These are phyloP conservation scores for Urocynchramus pylzowi DNA, from an alignment of 2,113 vertebrate genomes.

Conservation along the genomic window DNA sequence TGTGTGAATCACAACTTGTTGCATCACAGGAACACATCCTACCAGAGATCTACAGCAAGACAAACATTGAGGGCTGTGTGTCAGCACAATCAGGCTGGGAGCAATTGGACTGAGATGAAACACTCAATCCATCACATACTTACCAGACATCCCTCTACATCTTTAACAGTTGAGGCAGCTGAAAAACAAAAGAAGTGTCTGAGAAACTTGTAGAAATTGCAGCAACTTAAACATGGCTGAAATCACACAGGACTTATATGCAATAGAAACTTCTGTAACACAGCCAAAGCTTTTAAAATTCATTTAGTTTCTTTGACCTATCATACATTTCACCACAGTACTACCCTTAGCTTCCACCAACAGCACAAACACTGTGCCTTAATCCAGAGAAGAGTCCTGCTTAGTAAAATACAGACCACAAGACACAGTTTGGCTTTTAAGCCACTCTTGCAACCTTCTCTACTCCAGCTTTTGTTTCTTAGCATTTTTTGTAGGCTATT, in stretches of 20 bases:
- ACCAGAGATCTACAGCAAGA: not conserved
- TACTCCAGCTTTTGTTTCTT: not conserved
- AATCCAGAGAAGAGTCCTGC: not conserved
- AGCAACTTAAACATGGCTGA: not conserved
- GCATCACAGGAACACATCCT: not conserved
- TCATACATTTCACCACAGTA: not conserved
- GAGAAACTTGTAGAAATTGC: not conserved
- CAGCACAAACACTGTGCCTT: not conserved
- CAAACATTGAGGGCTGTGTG: not conserved
- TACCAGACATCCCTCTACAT: not conserved
- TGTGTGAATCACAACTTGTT: not conserved
- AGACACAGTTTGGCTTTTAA: not conserved
- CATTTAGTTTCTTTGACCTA: not conserved
- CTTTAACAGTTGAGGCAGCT: not conserved
- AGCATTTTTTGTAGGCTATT: not conserved
- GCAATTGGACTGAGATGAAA: not conserved
- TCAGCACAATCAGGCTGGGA: not conserved
- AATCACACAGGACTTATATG: not conserved
- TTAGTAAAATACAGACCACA: not conserved
- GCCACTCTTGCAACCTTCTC: not conserved
- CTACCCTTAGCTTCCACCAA: not conserved
- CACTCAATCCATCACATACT: not conserved
- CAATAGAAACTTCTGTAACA: not conserved
- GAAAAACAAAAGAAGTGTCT: not conserved
- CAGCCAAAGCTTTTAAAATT: not conserved